Conservation (phyloP, 2,113 vertebrate genomes). For the Gymnobelideus leadbeateri region DNA sequence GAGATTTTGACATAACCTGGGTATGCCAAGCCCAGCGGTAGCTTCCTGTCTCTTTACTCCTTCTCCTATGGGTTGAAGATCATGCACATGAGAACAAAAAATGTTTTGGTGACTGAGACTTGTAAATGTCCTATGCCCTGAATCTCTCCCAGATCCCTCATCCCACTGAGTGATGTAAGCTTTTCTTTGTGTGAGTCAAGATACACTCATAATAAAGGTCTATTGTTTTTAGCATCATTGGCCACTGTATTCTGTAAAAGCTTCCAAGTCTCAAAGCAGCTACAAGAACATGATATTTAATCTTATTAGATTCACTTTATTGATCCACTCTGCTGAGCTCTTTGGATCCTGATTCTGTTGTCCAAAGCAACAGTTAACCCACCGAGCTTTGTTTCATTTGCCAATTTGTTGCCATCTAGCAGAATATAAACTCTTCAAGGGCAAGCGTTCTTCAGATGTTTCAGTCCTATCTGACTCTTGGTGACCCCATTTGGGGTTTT, state of each 20-base stretch:
- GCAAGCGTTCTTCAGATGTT: background rate
- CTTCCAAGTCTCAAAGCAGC: background rate
- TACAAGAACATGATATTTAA: background rate
- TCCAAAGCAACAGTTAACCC: background rate
- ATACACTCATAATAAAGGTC: background rate
- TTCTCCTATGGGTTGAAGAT: background rate
- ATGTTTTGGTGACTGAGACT: background rate
- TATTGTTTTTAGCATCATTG: background rate
- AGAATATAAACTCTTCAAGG: background rate
- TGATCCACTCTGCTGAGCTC: background rate
- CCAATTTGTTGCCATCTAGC: background rate
- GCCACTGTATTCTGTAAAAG: too few relatives aligned
- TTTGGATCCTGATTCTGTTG: background rate
- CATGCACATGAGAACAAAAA: background rate
- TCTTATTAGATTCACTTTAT: background rate
- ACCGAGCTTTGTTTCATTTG: background rate
- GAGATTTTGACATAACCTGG: background rate
- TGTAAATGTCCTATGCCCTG: background rate
- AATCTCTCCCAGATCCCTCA: background rate
- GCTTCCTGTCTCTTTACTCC: background rate
- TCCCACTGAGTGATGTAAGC: background rate
- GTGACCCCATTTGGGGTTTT: background rate
- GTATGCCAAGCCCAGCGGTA: background rate
- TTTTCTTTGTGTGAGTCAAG: background rate
- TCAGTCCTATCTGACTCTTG: background rate